Evolutionary conservation across 2,113 vertebrate species (phyloP).

Genomic region (Elachura formosa): DNA sequence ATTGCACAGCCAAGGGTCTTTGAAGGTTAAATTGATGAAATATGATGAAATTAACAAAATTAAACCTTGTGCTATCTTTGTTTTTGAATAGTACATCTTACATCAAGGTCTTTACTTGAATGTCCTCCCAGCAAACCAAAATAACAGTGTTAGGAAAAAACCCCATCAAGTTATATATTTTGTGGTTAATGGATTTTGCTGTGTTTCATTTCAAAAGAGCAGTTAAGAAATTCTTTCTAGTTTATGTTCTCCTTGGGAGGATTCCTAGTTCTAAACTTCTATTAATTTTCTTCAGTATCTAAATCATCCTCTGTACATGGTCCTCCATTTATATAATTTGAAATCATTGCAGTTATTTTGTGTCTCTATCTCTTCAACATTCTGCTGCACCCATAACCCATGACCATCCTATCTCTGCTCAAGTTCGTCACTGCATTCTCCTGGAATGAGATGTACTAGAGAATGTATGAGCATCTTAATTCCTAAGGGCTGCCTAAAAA

Average conservation of each 20-base stretch:
- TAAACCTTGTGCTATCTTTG: slow-evolving; percentile 11
- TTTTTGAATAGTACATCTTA: neutral
- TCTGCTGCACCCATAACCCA: neutral
- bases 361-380: neutral
- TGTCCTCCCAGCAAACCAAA: neutral
- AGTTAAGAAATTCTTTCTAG: neutral
- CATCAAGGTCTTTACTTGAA: neutral
- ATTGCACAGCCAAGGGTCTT: neutral
- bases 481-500: neutral
- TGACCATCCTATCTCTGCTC: neutral
- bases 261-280: neutral
- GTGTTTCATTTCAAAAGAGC: slow-evolving; percentile 1
- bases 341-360: neutral
- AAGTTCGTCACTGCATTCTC: neutral
- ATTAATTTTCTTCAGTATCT: neutral
- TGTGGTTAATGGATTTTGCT: neutral
- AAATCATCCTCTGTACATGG: neutral
- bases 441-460: neutral
- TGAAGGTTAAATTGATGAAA: neutral
- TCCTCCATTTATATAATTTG: neutral
- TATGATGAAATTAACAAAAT: neutral
- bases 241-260: neutral
- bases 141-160: neutral
- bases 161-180: neutral
- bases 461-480: neutral